These are phyloP conservation scores for Delia radicum DNA, from an alignment of 1,140 invertebrate species.

Conservation along the genomic window DNA sequence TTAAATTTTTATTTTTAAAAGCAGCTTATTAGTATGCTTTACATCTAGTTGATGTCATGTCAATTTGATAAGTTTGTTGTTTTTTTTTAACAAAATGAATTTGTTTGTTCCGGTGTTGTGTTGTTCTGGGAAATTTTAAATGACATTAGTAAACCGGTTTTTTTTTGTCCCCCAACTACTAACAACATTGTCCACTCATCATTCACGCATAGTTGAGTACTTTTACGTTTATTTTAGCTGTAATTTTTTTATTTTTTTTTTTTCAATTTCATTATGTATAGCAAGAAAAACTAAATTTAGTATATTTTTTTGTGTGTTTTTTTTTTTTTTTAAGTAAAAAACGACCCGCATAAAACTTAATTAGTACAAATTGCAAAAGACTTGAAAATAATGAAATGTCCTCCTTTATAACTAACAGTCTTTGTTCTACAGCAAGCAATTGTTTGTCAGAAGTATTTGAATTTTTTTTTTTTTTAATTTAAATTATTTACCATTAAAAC, in stretches of 20 bases:
- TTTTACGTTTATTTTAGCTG: background rate
- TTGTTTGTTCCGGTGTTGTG: no score
- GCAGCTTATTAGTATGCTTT: background rate
- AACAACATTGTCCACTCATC: background rate
- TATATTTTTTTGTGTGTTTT: background rate
- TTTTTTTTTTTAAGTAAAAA: no score
- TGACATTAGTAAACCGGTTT: background rate
- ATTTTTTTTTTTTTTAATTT: background rate
- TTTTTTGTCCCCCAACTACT: no score
- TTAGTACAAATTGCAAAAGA: background rate
- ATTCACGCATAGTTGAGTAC: background rate
- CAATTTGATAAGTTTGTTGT: background rate
- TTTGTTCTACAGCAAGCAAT: background rate
- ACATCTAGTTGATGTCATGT: background rate
- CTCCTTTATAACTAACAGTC: background rate
- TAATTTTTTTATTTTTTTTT: background rate
- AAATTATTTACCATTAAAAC: background rate
- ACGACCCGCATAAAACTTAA: background rate
- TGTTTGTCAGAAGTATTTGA: no score
- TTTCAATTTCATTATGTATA: background rate
- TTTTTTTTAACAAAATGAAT: no score
- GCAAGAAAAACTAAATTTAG: background rate
- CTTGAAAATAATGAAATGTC: background rate
- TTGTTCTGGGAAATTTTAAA: background rate
- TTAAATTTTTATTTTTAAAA: background rate